Evolutionary conservation across 2,113 vertebrate genomes (phyloP).

Genomic region (Globicephala melas): DNA sequence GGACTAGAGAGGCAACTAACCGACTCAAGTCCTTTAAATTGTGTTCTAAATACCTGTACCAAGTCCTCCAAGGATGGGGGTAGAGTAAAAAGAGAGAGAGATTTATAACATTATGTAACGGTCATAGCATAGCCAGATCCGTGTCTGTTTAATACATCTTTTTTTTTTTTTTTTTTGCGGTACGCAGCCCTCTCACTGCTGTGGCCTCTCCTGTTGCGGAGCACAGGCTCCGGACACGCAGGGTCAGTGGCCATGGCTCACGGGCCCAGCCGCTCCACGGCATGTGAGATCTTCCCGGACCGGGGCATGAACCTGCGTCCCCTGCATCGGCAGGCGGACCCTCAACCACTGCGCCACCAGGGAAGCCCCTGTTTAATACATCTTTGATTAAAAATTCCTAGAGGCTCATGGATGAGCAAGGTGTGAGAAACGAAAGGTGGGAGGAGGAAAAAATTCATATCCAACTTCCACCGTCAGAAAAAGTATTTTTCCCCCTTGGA

Average conservation of each 20-base stretch:
- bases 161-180: no score
- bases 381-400: neutral
- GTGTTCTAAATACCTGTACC: neutral
- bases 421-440: constrained; percentile 70
- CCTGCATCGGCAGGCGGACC: no score
- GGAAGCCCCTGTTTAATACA: neutral
- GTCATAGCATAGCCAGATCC: neutral
- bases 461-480: neutral
- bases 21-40: neutral
- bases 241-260: no score
- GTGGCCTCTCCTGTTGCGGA: no score
- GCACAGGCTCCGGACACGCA: no score
- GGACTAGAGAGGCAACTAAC: neutral
- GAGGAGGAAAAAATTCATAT: constrained; percentile 7
- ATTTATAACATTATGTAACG: neutral
- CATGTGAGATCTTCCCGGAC: no score
- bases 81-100: neutral
- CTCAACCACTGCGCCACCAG: no score
- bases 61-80: neutral
- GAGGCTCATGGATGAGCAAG: constrained; percentile 65
- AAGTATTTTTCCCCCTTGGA: constrained; percentile 40
- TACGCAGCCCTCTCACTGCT: no score
- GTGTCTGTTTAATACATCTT: neutral
- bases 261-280: no score
- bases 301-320: no score